Conservation (phyloP, 2,888 invertebrate species). For the Gymnosoma rotundatum region DNA sequence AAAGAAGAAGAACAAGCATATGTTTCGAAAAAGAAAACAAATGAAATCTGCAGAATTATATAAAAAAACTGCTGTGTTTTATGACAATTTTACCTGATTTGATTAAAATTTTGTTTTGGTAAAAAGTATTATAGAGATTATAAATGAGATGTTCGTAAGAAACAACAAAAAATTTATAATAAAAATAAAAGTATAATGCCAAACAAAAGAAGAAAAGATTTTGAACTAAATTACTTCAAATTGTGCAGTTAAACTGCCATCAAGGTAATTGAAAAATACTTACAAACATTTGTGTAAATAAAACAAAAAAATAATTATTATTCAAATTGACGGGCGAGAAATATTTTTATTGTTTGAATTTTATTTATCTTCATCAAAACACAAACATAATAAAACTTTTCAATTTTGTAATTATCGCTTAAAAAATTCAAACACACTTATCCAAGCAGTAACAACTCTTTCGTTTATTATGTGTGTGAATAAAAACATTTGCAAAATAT, state of each 20-base stretch:
- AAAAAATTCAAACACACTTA: conserved; percentile 10
- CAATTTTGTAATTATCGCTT: conserved; percentile 52
- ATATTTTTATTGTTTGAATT: conserved; percentile 7
- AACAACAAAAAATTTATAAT: background rate
- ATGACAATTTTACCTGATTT: conserved; percentile 81
- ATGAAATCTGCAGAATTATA: conserved; percentile 47
- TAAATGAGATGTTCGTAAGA: conserved; percentile 48
- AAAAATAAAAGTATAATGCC: conserved; percentile 21
- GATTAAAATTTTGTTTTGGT: conserved; percentile 76
- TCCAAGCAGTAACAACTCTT: background rate
- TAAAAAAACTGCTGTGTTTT: conserved; percentile 75
- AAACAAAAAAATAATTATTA: conserved; percentile 12
- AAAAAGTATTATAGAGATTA: conserved; percentile 48
- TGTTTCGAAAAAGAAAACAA: conserved; percentile 54
- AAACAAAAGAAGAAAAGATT: conserved; percentile 2
- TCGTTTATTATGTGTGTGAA: conserved; percentile 8
- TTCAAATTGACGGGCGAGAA: background rate
- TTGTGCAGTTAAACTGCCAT: conserved; percentile 71
- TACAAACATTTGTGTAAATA: background rate
- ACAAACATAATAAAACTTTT: conserved; percentile 56
- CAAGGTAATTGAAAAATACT: conserved; percentile 72
- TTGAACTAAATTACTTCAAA: conserved; percentile 50
- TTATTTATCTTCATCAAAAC: conserved; percentile 56
- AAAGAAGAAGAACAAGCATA: conserved; percentile 55
- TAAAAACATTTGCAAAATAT: background rate